Evolutionary conservation across 2,888 invertebrate genomes (phyloP).

Genomic region (Caenorhabditis sp.): DNA sequence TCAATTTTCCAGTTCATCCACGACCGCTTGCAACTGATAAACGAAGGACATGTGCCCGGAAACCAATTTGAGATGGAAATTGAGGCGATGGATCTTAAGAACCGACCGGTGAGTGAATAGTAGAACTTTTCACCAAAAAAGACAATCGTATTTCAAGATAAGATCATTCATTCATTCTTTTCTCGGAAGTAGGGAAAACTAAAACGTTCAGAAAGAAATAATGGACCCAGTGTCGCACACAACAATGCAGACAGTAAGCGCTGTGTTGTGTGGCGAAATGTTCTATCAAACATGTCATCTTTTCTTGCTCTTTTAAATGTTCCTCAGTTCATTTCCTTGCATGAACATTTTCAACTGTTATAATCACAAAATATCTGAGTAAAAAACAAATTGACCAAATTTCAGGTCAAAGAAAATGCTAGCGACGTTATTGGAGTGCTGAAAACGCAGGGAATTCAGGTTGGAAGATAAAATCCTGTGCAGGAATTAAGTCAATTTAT

Average conservation of each 20-base stretch:
- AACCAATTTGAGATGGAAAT: constrained; percentile 97
- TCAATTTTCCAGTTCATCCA: constrained; percentile 90
- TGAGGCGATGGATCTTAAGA: constrained; percentile 65
- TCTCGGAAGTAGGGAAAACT: background rate
- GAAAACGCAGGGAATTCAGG: constrained; percentile 69
- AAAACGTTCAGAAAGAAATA: constrained; percentile 34
- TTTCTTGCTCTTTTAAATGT: constrained; percentile 8
- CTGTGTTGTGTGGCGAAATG: constrained; percentile 25
- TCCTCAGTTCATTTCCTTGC: constrained; percentile 31
- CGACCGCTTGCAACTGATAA: constrained; percentile 93
- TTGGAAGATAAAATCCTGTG: too few species aligned
- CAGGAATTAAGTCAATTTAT: background rate
- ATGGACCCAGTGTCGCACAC: constrained; percentile 39
- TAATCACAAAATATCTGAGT: background rate
- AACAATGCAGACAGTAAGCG: constrained; percentile 58
- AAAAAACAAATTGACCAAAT: background rate
- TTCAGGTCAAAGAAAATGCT: constrained; percentile 70
- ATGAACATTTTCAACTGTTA: constrained; percentile 1
- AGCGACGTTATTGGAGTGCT: constrained; percentile 70
- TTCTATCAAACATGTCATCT: background rate
- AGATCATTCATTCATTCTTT: too few species aligned
- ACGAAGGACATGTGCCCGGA: constrained; percentile 93
- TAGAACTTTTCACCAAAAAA: background rate
- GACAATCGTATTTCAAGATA: background rate
- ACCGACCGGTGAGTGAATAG: constrained; percentile 57